phyloP scores from a whole-genome alignment of 30 jellyfish, hydroid and myxozoan species.

The Chrysaora quinquecirrha region DNA sequence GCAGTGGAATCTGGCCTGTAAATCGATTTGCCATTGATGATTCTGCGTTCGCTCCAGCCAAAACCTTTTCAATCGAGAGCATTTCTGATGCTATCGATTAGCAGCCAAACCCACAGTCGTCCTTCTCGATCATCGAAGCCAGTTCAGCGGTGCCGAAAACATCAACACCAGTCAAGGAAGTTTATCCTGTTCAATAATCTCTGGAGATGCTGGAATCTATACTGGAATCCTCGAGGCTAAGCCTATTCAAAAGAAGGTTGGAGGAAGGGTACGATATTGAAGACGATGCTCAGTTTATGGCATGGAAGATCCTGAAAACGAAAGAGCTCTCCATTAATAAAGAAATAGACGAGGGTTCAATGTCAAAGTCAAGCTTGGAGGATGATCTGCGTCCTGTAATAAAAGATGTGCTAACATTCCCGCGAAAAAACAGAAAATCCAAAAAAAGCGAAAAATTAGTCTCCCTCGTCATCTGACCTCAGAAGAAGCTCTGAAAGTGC shows the following conservation, averaged over 20 bases:
- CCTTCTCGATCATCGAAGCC: no score
- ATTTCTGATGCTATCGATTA: no score
- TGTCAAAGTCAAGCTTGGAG: background rate
- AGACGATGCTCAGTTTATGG: slow-evolving; percentile 39
- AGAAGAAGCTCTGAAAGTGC: slow-evolving; percentile 14
- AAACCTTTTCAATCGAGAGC: slow-evolving; percentile 1
- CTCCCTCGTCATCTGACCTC: slow-evolving; percentile 14
- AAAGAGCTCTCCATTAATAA: background rate
- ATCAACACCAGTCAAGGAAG: slow-evolving; percentile 24
- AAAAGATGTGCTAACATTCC: background rate
- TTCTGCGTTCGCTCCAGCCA: slow-evolving; percentile 33
- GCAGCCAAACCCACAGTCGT: no score
- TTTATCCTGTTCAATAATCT: slow-evolving; percentile 1
- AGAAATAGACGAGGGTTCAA: background rate
- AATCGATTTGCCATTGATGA: slow-evolving; percentile 14
- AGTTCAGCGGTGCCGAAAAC: slow-evolving; percentile 13
- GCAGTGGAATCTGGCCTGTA: slow-evolving; percentile 50
- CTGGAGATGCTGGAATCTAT: slow-evolving; percentile 8
- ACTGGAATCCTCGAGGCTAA: background rate
- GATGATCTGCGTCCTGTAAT: slow-evolving; percentile 32
- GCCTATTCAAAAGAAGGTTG: slow-evolving; percentile 10
- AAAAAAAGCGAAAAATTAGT: background rate
- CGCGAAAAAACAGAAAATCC: background rate
- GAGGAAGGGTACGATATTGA: slow-evolving; percentile 32
- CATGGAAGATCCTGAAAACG: slow-evolving; percentile 22